phyloP scores from a whole-genome alignment of 2,888 invertebrate species.

The Sisyra nigra region DNA sequence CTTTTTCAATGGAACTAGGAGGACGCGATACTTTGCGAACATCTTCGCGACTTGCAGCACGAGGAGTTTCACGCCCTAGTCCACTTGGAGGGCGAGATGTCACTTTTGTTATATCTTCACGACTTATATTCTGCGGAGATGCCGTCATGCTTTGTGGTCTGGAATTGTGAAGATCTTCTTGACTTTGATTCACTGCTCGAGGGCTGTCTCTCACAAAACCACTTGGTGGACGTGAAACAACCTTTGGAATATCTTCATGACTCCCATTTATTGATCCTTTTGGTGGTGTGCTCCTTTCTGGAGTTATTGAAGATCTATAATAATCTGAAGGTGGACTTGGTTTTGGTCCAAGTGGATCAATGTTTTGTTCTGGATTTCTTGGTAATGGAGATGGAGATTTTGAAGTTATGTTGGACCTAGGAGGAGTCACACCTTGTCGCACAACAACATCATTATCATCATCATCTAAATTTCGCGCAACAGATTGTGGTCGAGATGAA shows the following conservation, averaged over 20 bases:
- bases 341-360: neutral
- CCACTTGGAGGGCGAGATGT: neutral
- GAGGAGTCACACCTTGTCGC: slow-evolving; percentile 1
- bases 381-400: slow-evolving; percentile 8
- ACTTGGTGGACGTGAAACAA: slow-evolving; percentile 2
- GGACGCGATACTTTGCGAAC: neutral
- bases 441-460: slow-evolving; percentile 11
- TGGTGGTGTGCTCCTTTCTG: neutral
- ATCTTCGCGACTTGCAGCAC: neutral
- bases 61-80: neutral
- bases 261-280: neutral
- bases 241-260: slow-evolving; percentile 2
- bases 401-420: slow-evolving; percentile 6
- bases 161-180: slow-evolving; percentile 2
- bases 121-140: neutral
- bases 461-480: slow-evolving; percentile 9
- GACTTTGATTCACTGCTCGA: neutral
- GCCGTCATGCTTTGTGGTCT: slow-evolving; percentile 1
- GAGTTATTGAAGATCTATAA: neutral
- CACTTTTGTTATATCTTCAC: slow-evolving; percentile 1
- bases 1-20: neutral
- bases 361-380: neutral
- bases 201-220: neutral
- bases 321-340: neutral
- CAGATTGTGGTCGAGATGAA: slow-evolving; percentile 8